Percentiles rank a stretch among this genome's conserved stretches.
Evolutionary conservation across 1,140 invertebrate genomes (phyloP).

Genomic region (Cotesia typhae): DNA sequence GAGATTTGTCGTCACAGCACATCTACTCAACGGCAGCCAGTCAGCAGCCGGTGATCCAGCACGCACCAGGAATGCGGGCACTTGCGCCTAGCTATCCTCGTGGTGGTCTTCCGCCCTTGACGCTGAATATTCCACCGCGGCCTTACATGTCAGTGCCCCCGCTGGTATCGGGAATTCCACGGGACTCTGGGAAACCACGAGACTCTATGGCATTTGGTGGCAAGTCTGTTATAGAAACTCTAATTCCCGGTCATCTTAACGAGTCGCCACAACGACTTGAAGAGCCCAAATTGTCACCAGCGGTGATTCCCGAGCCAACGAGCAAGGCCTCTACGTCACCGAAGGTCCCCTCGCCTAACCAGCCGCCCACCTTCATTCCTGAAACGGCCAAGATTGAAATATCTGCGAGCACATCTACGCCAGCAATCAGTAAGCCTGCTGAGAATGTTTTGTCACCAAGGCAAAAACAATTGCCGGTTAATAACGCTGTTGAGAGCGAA

Average conservation of each 20-base stretch:
- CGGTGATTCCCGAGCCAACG: constrained; percentile 54
- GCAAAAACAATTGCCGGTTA: constrained; percentile 43
- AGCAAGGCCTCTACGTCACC: constrained; percentile 62
- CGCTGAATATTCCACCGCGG: constrained; percentile 59
- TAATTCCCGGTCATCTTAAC: constrained; percentile 54
- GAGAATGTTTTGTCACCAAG: constrained; percentile 50
- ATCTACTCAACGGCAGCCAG: constrained; percentile 60
- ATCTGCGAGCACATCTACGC: constrained; percentile 53
- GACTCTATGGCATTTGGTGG: constrained; percentile 42
- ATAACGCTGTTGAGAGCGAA: constrained; percentile 38
- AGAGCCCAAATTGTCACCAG: constrained; percentile 60
- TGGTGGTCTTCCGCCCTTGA: constrained; percentile 59
- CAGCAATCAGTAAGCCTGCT: constrained; percentile 48
- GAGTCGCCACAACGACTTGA: constrained; percentile 51
- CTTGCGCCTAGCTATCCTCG: constrained; percentile 56
- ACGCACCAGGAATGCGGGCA: constrained; percentile 60
- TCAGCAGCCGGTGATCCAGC: constrained; percentile 63
- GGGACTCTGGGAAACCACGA: constrained; percentile 47
- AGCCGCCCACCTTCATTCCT: constrained; percentile 62
- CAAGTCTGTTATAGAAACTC: constrained; percentile 61
- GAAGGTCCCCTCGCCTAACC: constrained; percentile 63
- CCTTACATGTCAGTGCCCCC: constrained; percentile 60
- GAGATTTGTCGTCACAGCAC: constrained; percentile 52
- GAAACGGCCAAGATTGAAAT: constrained; percentile 63
- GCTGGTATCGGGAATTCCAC: constrained; percentile 47